Conservation (phyloP, 2,113 vertebrate species). For the Arothron firmamentum region DNA sequence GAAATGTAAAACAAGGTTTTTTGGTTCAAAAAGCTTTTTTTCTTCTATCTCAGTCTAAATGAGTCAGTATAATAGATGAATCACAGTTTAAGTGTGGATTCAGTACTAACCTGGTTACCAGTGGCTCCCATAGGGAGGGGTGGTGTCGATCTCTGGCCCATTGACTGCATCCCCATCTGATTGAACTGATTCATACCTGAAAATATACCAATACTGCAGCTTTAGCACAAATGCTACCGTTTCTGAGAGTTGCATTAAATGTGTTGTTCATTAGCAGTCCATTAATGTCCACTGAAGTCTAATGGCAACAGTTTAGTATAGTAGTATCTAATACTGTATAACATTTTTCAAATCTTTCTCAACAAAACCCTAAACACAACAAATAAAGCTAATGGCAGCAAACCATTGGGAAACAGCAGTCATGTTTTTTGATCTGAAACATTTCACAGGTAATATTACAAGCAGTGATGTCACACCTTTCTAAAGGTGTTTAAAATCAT, state of each 20-base stretch:
- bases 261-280: neutral
- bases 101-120: conserved; percentile 83
- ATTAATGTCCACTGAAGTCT: neutral
- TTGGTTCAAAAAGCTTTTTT: neutral
- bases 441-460: neutral
- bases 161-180: conserved; percentile 83
- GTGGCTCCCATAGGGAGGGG: conserved; percentile 86
- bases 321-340: too few species aligned
- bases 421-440: neutral
- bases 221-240: neutral
- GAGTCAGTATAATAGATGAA: too few species aligned
- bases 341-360: neutral
- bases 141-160: conserved; percentile 87
- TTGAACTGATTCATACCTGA: conserved; percentile 91
- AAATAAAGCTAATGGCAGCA: neutral
- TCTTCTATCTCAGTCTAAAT: neutral
- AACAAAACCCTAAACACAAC: neutral
- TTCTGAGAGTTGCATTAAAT: neutral
- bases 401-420: neutral
- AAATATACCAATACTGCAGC: conserved; percentile 9
- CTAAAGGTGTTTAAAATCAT: neutral
- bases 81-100: too few species aligned
- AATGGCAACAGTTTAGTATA: too few species aligned
- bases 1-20: conserved; percentile 7
- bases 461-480: neutral